Base-by-base conservation (phyloP, 1,140 invertebrate species). In the Sesamia nonagrioides region DNA sequence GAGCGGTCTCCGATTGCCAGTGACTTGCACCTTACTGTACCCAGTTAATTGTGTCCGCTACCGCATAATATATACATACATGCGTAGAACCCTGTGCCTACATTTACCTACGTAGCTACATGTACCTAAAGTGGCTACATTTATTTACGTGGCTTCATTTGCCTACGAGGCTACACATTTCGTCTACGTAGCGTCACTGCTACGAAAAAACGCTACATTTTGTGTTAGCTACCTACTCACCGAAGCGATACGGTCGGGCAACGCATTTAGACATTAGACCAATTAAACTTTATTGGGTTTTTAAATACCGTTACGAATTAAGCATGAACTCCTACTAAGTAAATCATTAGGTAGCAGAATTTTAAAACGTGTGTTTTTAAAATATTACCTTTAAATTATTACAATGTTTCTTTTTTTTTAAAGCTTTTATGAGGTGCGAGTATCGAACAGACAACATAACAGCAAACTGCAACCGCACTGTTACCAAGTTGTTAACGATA, bases 21-120 rank as follows among this genome's bases (percentile, higher is more conserved):
- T 94, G 92, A 94, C 92, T 93, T 90, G 89, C 91, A 86, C 50
- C 88, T 92, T 83, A 80, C 79, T 85, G 84, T 86, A 85, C 86
- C 76, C 83, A 91, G 86, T 91, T 93, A 92, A 94, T 92, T 92
- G 86, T 88, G 88, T 89, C 86, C 81, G 81, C 80, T 66, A 80
- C 84, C 68, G 71, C 63, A 54, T 40, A 9, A 75, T 50, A 75
- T 56, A 50, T 52, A 40, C 42, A 66, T 27, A 27, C 56, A 82
- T 74, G 83, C 79, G 75, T 77, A 78, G 58, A 56, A 40, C 75
- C 45, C 7, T 48, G 68, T 60, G 66, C 45, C 66, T 72, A 58
- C 35, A 15, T 72, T 21, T 54, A 18, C 71, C 60, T 56, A 77
- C 71, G 80, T 58, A 52, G 42, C 42, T 56, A 66, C 56, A 27